Conservation (phyloP, 2,888 invertebrate genomes). For the Gibbula magus region DNA sequence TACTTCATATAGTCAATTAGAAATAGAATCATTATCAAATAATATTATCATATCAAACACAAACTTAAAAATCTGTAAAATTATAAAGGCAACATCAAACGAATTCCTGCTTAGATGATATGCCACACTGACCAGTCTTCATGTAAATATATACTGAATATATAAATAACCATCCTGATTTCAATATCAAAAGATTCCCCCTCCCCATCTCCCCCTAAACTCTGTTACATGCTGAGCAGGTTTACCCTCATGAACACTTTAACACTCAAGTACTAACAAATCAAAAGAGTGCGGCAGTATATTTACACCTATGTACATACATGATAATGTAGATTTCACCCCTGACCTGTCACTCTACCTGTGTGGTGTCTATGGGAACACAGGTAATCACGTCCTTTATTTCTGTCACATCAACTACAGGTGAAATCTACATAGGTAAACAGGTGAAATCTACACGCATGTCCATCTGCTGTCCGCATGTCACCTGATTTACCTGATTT, state of each 20-base stretch:
- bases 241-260: neutral
- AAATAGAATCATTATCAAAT: too few relatives aligned
- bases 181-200: too few relatives aligned
- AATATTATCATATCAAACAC: too few relatives aligned
- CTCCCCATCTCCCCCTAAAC: too few relatives aligned
- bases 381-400: neutral
- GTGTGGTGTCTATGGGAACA: neutral
- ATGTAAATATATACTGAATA: too few relatives aligned
- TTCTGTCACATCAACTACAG: conserved; percentile 6
- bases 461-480: neutral
- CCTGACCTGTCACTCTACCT: neutral
- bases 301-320: neutral
- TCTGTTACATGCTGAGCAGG: too few relatives aligned
- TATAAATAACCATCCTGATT: too few relatives aligned
- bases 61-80: too few relatives aligned
- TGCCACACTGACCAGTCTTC: too few relatives aligned
- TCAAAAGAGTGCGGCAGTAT: neutral
- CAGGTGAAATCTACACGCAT: neutral
- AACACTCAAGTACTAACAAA: neutral
- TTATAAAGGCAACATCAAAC: too few relatives aligned
- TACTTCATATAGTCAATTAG: too few relatives aligned
- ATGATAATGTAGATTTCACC: neutral
- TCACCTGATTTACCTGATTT: neutral
- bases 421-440: conserved; percentile 11
- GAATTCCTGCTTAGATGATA: too few relatives aligned